Conservation (phyloP, 2,113 vertebrate genomes). For the Apistogramma diplotaenia region DNA sequence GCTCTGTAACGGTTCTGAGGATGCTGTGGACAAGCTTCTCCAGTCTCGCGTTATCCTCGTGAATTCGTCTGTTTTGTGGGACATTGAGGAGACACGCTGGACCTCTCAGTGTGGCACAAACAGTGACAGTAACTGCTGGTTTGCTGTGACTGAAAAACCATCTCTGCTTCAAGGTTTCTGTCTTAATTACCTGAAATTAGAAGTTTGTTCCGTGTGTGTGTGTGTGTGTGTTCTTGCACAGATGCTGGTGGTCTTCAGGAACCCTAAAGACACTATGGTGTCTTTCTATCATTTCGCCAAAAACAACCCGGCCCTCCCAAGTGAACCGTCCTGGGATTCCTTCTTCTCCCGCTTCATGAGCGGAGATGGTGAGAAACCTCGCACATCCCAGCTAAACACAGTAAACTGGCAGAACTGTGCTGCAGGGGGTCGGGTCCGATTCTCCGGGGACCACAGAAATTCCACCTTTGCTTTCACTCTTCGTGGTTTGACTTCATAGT, state of each 20-base stretch:
- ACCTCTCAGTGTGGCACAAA: background rate
- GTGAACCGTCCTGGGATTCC: conserved; percentile 76
- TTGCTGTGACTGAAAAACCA: too few relatives aligned
- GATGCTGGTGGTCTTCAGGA: conserved; percentile 82
- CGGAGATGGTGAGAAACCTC: conserved; percentile 73
- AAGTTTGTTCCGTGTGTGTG: too few relatives aligned
- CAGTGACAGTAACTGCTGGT: background rate
- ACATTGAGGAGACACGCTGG: too few relatives aligned
- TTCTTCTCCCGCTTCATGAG: conserved; percentile 81
- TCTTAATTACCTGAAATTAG: too few relatives aligned
- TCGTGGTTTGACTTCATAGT: background rate
- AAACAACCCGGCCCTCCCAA: conserved; percentile 70
- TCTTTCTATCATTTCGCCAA: conserved; percentile 84
- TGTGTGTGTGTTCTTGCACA: conserved; percentile 14
- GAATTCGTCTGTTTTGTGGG: too few relatives aligned
- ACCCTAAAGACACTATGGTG: conserved; percentile 83
- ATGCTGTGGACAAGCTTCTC: too few relatives aligned
- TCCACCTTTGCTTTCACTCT: background rate
- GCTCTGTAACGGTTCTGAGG: too few relatives aligned
- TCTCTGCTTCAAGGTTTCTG: too few relatives aligned
- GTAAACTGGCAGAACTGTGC: background rate
- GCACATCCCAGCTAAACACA: too few relatives aligned
- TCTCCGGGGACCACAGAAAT: background rate
- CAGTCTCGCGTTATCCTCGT: too few relatives aligned
- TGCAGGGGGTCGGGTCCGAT: background rate